Evolutionary conservation across 2,888 invertebrate species (phyloP).

Genomic region (Tiphia femorata): DNA sequence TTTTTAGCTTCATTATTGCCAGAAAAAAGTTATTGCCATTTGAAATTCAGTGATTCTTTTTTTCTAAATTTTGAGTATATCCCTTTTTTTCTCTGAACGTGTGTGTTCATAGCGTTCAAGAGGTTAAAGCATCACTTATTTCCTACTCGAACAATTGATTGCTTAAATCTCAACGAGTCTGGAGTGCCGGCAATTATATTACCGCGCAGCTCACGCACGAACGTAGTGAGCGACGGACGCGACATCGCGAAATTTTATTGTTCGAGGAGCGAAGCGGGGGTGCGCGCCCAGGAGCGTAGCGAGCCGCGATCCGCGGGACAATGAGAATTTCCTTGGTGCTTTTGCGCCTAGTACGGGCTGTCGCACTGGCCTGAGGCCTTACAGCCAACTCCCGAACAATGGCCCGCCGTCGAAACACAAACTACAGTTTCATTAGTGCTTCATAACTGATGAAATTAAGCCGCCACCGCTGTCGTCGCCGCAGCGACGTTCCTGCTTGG

Average conservation of each 20-base stretch:
- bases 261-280: conserved; percentile 11
- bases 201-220: too few species aligned
- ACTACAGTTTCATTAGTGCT: conserved; percentile 54
- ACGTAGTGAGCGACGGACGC: not conserved
- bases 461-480: conserved; percentile 6
- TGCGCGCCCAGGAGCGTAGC: not conserved
- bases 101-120: too few species aligned
- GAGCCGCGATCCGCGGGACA: conserved; percentile 23
- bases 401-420: conserved; percentile 47
- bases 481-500: not conserved
- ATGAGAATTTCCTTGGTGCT: conserved; percentile 30
- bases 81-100: too few species aligned
- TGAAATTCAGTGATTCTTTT: too few species aligned
- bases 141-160: too few species aligned
- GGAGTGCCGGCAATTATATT: too few species aligned
- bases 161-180: too few species aligned
- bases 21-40: too few species aligned
- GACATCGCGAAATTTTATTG: conserved; percentile 25
- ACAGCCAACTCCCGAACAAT: conserved; percentile 41
- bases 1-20: too few species aligned
- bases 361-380: conserved; percentile 23
- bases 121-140: too few species aligned
- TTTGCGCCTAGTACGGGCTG: conserved; percentile 5
- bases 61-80: too few species aligned
- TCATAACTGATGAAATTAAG: conserved; percentile 55